Evolutionary conservation across 2,888 invertebrate genomes (phyloP).

Genomic region (Hypselothyrea guttata): DNA sequence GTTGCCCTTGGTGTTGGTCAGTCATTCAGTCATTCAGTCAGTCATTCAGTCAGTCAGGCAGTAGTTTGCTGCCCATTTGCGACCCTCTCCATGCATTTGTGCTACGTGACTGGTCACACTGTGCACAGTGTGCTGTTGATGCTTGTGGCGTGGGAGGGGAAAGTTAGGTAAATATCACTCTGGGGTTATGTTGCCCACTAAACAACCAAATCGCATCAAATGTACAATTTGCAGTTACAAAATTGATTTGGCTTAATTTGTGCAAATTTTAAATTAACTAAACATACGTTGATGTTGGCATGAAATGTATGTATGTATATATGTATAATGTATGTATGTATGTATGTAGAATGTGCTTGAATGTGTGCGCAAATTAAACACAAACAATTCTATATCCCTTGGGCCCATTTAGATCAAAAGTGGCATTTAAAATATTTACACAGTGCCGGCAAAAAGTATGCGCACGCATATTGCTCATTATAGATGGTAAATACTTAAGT

Average conservation of each 20-base stretch:
- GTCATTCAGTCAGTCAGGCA: slow-evolving; percentile 55
- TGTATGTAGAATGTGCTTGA: neutral
- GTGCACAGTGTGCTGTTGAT: slow-evolving; percentile 13
- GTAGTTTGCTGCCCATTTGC: slow-evolving; percentile 68
- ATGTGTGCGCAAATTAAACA: slow-evolving; percentile 8
- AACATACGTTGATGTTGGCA: slow-evolving; percentile 17
- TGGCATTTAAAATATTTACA: slow-evolving; percentile 68
- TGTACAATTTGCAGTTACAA: slow-evolving; percentile 60
- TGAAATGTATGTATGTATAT: neutral
- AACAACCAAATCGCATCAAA: slow-evolving; percentile 48
- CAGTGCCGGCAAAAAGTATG: slow-evolving; percentile 57
- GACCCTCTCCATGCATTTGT: slow-evolving; percentile 72
- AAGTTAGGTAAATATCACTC: slow-evolving; percentile 32
- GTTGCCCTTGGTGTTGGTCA: slow-evolving; percentile 27
- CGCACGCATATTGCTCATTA: slow-evolving; percentile 62
- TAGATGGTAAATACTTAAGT: slow-evolving; percentile 54
- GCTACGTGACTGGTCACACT: slow-evolving; percentile 73
- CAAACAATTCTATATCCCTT: slow-evolving; percentile 55
- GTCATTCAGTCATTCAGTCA: slow-evolving; percentile 59
- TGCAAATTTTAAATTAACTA: slow-evolving; percentile 63
- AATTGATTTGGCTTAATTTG: slow-evolving; percentile 75
- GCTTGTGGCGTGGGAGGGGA: neutral
- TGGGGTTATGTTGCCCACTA: slow-evolving; percentile 42
- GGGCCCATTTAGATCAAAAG: slow-evolving; percentile 57
- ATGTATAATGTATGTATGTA: neutral